Evolutionary conservation across 2,797 vertebrate species (phyloP).

Genomic region (Lacerta bilineata): DNA sequence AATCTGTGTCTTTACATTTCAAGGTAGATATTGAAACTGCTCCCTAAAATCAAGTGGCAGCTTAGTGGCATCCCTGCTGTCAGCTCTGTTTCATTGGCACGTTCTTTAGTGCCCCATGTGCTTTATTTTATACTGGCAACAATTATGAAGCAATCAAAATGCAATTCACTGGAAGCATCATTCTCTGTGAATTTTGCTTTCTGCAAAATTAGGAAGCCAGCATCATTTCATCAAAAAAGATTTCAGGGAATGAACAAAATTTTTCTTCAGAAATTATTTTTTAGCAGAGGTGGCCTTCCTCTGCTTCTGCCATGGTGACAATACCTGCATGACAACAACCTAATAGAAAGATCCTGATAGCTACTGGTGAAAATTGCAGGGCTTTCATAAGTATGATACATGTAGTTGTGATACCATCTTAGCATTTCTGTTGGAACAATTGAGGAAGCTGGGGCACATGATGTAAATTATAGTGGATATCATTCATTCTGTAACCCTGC

Average conservation of each 20-base stretch:
- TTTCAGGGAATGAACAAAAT: conserved; percentile 47
- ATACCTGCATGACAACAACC: conserved; percentile 47
- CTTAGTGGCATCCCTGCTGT: conserved; percentile 36
- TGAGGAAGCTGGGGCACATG: conserved; percentile 40
- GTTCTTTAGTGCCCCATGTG: conserved; percentile 57
- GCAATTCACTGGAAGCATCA: conserved; percentile 33
- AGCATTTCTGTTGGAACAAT: conserved; percentile 62
- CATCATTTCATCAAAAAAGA: conserved; percentile 52
- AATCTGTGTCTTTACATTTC: conserved; percentile 18
- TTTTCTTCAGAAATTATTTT: conserved; percentile 50
- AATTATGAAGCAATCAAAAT: conserved; percentile 51
- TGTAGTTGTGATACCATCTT: conserved; percentile 62
- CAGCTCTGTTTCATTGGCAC: conserved; percentile 50
- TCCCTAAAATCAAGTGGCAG: conserved; percentile 28
- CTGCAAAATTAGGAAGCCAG: conserved; percentile 47
- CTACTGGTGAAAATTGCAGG: conserved; percentile 29
- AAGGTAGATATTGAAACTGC: conserved; percentile 46
- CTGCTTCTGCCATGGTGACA: conserved; percentile 16
- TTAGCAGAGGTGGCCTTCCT: conserved; percentile 36
- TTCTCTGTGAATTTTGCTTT: conserved; percentile 48
- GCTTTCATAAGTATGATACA: conserved; percentile 56
- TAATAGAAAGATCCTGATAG: conserved; percentile 59
- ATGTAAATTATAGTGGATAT: conserved; percentile 31
- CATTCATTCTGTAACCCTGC: background rate
- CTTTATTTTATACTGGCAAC: conserved; percentile 49